A percentile compares a stretch with the other conserved stretches of the same genome.
These are phyloP conservation scores for Leptura quadrifasciata DNA, from an alignment of 2,888 invertebrate genomes.

Conservation along the genomic window DNA sequence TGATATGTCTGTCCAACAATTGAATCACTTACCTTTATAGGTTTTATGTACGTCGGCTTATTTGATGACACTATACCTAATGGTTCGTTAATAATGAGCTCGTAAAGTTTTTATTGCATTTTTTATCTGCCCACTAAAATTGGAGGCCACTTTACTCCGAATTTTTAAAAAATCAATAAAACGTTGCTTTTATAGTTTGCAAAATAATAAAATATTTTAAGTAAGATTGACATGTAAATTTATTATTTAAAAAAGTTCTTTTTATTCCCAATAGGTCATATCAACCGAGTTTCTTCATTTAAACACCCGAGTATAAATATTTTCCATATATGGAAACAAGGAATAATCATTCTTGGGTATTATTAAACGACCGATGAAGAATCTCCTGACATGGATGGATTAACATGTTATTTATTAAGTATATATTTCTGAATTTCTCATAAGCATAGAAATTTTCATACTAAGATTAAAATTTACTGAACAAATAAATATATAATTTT, in stretches of 20 bases:
- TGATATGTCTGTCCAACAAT: too few species aligned
- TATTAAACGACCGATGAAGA: slow-evolving; percentile 31
- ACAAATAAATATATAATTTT: slow-evolving; percentile 1
- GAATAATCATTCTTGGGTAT: slow-evolving; percentile 8
- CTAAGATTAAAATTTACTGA: not conserved
- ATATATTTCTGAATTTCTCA: slow-evolving; percentile 23
- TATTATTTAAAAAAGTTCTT: not conserved
- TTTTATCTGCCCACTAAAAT: too few species aligned
- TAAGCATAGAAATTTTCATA: not conserved
- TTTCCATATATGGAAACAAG: slow-evolving; percentile 12
- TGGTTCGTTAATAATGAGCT: too few species aligned
- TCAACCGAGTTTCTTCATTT: not conserved
- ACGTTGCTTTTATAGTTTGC: too few species aligned
- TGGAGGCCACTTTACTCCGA: too few species aligned
- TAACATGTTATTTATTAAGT: slow-evolving; percentile 33
- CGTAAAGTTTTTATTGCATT: too few species aligned
- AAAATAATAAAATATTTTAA: too few species aligned
- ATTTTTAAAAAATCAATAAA: too few species aligned
- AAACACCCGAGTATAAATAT: slow-evolving; percentile 14
- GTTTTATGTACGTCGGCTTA: too few species aligned
- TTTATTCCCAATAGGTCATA: not conserved
- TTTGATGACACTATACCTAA: too few species aligned
- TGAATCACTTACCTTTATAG: too few species aligned
- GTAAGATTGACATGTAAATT: not conserved
- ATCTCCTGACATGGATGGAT: slow-evolving; percentile 27